Evolutionary conservation across 2,113 vertebrate genomes (phyloP).

Genomic region (Onychorhynchus coronatus): DNA sequence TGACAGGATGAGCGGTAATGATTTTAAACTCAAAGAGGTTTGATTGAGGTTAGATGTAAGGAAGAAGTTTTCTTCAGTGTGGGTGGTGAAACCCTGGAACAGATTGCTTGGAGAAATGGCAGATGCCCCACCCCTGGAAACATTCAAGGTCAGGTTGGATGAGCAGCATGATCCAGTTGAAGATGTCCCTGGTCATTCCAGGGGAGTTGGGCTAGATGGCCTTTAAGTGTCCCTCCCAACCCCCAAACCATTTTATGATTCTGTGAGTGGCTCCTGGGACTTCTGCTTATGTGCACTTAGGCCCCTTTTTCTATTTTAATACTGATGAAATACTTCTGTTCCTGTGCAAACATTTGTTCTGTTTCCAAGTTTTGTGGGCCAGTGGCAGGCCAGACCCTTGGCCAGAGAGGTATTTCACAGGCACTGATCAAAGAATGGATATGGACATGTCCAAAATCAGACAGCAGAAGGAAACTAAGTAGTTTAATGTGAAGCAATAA

Average conservation of each 20-base stretch:
- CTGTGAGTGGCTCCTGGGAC: neutral
- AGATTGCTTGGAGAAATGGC: neutral
- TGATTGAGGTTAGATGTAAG: neutral
- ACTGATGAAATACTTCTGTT: neutral
- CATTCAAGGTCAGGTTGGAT: neutral
- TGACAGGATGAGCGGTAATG: neutral
- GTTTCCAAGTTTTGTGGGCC: neutral
- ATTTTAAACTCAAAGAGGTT: neutral
- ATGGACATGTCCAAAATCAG: neutral
- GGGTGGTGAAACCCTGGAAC: neutral
- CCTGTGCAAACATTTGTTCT: neutral
- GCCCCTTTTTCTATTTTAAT: neutral
- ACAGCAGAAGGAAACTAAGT: neutral
- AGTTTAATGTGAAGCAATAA: neutral
- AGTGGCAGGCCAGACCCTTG: neutral
- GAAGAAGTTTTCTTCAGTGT: neutral
- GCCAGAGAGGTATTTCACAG: neutral
- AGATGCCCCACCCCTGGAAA: neutral
- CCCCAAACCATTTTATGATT: neutral
- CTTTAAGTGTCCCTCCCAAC: neutral
- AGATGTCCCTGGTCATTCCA: neutral
- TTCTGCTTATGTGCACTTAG: fast-evolving
- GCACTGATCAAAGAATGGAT: neutral
- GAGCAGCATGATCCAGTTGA: neutral
- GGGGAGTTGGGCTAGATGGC: neutral